phyloP scores from a whole-genome alignment of 92 coral and sea anemone genomes.

The Porites divaricata region DNA sequence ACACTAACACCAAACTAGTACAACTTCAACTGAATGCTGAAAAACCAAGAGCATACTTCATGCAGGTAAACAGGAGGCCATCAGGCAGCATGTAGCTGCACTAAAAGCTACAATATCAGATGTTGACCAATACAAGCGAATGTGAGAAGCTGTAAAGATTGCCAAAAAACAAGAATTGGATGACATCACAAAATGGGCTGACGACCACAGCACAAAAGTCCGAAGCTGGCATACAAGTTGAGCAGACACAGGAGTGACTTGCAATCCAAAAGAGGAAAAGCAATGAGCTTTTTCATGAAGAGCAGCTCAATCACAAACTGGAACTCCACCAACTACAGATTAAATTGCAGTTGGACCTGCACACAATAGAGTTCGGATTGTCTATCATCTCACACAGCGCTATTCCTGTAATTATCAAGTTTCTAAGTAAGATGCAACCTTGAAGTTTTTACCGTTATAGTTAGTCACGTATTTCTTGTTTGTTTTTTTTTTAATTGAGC shows the following conservation, averaged over 20 bases:
- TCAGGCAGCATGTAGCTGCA: conserved; percentile 40
- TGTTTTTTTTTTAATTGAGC: too few relatives aligned
- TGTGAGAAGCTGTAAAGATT: conserved; percentile 42
- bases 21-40: conserved; percentile 34
- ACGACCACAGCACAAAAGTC: conserved; percentile 15
- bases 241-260: conserved; percentile 6
- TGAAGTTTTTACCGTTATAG: too few relatives aligned
- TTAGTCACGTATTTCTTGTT: too few relatives aligned
- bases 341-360: conserved; percentile 13
- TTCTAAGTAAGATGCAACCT: too few relatives aligned
- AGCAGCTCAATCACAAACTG: conserved; percentile 1
- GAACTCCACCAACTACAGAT: conserved; percentile 1
- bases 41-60: conserved; percentile 25
- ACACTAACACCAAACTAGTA: conserved; percentile 36
- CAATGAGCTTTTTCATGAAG: background rate
- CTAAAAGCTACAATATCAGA: conserved; percentile 34
- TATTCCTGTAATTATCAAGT: too few relatives aligned
- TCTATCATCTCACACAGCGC: too few relatives aligned
- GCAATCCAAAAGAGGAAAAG: conserved; percentile 4
- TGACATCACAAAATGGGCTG: conserved; percentile 31
- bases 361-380: too few relatives aligned
- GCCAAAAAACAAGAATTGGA: conserved; percentile 12
- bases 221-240: conserved; percentile 30
- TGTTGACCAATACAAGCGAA: conserved; percentile 17
- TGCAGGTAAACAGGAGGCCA: conserved; percentile 30